Conservation (phyloP, 2,113 vertebrate genomes). For the Ciconia maguari region DNA sequence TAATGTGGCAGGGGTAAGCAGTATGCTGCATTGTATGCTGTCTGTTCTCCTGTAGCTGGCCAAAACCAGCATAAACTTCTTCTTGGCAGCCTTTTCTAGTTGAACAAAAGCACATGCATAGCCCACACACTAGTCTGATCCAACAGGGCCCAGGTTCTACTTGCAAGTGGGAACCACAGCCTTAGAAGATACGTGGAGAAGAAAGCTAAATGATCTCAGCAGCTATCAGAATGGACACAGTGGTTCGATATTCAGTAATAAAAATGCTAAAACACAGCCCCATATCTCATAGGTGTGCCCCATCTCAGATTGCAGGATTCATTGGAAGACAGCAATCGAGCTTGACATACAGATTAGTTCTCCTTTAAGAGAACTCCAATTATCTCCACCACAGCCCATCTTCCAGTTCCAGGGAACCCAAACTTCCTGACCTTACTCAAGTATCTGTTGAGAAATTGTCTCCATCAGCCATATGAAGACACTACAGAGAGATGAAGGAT, state of each 20-base stretch:
- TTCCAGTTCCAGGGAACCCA: background rate
- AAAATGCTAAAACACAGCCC: background rate
- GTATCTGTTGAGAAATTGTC: background rate
- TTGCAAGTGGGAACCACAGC: background rate
- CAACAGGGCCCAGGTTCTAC: background rate
- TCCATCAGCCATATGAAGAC: background rate
- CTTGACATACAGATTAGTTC: background rate
- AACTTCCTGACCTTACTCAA: background rate
- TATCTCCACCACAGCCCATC: background rate
- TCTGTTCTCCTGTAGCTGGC: background rate
- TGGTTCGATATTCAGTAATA: background rate
- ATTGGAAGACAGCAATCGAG: background rate
- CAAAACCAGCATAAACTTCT: background rate
- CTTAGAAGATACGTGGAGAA: background rate
- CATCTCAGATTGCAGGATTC: background rate
- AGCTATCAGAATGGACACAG: background rate
- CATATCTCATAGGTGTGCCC: background rate
- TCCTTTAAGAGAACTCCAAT: background rate
- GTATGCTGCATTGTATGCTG: background rate
- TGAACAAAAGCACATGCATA: background rate
- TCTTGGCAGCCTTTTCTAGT: background rate
- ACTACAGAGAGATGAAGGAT: background rate
- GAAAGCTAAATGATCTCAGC: background rate
- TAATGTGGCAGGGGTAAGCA: background rate
- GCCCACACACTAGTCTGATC: background rate